Base-by-base conservation (phyloP, 2,113 vertebrate genomes). In the Apodemus speciosus region DNA sequence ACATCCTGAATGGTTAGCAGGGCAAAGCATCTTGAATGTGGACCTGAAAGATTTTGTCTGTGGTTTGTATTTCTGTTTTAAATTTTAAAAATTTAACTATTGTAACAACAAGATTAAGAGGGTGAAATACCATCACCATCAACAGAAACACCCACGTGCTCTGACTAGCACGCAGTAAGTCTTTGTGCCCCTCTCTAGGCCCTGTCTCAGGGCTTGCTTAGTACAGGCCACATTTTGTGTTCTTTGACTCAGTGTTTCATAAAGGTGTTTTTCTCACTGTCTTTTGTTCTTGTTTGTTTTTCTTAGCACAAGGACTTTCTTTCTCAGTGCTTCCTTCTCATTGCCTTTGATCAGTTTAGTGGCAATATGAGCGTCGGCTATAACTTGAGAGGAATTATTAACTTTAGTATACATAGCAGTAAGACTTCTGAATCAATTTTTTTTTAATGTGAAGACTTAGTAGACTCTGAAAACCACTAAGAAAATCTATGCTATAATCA, bases 41-140 rank as follows among this genome's bases (percentile, higher is more conserved):
- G 97, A 98, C 71, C 96, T 97, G 51, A 98, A 97, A 46, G 98
- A 98, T 95, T 98, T 98, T 69, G 95, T 98, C 95, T 99, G 98
- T 96, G 98, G 98, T 99, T 97, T 89, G 98, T 98, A 96, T 95
- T 93, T 95, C 93, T 96, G 88, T 51, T 93, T 93, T 71, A 53
- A 94, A 84, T 80, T 85, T 68, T 83, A 85, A 85, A 18, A 83
- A 5, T 81, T 40, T 43, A 53, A 77, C 32, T 86, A 0, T 85
- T 43, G 72, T 43, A 83, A 76, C 60, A 83, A 68, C 53, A 79
- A 72, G 32, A 51, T 84, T 58, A 73, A 46, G 16, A 66, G 58
- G 62, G 90, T 80, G 85, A 15, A 56, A 40, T 21, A 38, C 56
- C 35, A 79, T n/a, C 30, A 20, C 20, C 15, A 56, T 21, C 35